These are phyloP conservation scores for Proteles cristata DNA, from an alignment of 2,113 vertebrate species.

Conservation along the genomic window DNA sequence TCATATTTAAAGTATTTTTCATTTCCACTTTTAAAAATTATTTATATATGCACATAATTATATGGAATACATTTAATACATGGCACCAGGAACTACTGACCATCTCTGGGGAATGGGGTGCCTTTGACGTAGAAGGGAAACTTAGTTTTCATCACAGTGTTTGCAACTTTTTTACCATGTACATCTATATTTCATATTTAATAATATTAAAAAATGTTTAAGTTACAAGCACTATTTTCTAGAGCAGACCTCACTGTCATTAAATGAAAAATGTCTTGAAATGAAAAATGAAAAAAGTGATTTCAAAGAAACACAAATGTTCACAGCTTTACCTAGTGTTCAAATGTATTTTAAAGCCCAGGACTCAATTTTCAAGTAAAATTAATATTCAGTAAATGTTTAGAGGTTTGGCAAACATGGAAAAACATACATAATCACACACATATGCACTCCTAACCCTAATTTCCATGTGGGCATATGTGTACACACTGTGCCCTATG, in stretches of 20 bases:
- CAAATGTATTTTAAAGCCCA: slow-evolving; percentile 24
- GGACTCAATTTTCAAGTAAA: neutral
- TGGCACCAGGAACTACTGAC: neutral
- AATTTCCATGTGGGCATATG: neutral
- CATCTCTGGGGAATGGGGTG: neutral
- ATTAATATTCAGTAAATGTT: neutral
- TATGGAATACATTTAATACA: neutral
- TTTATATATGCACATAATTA: neutral
- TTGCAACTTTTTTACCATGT: neutral
- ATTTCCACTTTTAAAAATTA: neutral
- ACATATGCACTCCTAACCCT: neutral
- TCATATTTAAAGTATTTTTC: neutral
- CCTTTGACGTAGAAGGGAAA: neutral
- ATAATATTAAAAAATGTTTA: slow-evolving; percentile 6
- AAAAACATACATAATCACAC: neutral
- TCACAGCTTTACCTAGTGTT: neutral
- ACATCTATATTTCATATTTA: neutral
- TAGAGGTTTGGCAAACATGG: neutral
- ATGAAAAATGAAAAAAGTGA: neutral
- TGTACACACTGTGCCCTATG: neutral
- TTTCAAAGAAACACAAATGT: neutral
- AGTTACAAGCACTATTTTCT: neutral
- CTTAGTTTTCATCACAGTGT: neutral
- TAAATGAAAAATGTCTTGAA: neutral
- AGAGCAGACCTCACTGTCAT: neutral